phyloP scores from a whole-genome alignment of 2,797 vertebrate genomes.

The Intellagama lesueurii region DNA sequence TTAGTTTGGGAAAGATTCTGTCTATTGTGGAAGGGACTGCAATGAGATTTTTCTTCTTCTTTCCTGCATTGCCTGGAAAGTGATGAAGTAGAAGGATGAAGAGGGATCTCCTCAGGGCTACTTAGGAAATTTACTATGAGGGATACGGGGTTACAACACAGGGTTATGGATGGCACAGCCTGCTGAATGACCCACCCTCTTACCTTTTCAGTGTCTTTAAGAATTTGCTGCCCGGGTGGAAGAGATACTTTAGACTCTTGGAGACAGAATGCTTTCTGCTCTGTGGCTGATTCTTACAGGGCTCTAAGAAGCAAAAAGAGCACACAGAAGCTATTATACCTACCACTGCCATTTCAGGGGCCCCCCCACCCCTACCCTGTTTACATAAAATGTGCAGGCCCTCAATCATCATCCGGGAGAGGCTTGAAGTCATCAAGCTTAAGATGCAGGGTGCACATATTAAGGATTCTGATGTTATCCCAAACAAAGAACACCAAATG shows the following conservation, averaged over 20 bases:
- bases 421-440: background rate
- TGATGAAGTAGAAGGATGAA: background rate
- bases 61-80: background rate
- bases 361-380: background rate
- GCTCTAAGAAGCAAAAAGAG: conserved; percentile 77
- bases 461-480: background rate
- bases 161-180: background rate
- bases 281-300: conserved; percentile 87
- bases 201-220: conserved; percentile 92
- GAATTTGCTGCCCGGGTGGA: conserved; percentile 91
- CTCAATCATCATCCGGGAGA: background rate
- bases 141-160: background rate
- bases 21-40: background rate
- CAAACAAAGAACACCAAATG: background rate
- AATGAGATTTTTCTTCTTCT: background rate
- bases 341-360: no score
- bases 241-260: conserved; percentile 93
- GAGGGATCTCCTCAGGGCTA: background rate
- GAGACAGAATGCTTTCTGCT: conserved; percentile 92
- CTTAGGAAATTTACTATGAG: background rate
- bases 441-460: background rate
- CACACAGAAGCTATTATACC: background rate
- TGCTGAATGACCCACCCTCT: fast-evolving
- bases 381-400: background rate
- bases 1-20: background rate